Percentiles rank a stretch among this genome's conserved stretches.
Conservation (phyloP, 2,797 vertebrate genomes). For the Tragopan temminckii region DNA sequence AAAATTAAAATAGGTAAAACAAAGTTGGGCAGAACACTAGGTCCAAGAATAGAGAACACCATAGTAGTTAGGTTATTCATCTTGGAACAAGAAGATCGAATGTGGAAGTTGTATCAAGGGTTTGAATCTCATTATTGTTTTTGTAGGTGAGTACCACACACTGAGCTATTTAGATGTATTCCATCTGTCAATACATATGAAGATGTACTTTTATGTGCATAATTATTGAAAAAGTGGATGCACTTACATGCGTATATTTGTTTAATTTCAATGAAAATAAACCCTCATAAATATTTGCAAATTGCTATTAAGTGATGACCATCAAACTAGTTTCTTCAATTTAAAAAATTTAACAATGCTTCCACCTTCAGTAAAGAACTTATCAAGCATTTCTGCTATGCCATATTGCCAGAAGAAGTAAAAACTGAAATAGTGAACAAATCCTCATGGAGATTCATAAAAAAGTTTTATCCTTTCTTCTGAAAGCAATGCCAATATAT, state of each 20-base stretch:
- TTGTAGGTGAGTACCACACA: background rate
- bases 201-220: background rate
- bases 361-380: background rate
- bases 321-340: background rate
- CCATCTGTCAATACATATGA: background rate
- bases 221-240: background rate
- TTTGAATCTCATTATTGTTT: background rate
- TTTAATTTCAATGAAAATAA: background rate
- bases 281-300: background rate
- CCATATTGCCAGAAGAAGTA: background rate
- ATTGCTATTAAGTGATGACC: background rate
- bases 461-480: background rate
- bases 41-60: background rate
- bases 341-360: background rate
- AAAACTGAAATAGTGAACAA: background rate
- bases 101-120: background rate
- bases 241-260: background rate
- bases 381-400: background rate
- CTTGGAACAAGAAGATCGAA: background rate
- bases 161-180: background rate
- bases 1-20: background rate
- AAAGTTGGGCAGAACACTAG: background rate
- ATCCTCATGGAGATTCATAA: background rate
- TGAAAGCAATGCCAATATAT: background rate
- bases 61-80: background rate